Evolutionary conservation across 23 tunicate species (phyloP).

Genomic region (Aplidium turbinatum): DNA sequence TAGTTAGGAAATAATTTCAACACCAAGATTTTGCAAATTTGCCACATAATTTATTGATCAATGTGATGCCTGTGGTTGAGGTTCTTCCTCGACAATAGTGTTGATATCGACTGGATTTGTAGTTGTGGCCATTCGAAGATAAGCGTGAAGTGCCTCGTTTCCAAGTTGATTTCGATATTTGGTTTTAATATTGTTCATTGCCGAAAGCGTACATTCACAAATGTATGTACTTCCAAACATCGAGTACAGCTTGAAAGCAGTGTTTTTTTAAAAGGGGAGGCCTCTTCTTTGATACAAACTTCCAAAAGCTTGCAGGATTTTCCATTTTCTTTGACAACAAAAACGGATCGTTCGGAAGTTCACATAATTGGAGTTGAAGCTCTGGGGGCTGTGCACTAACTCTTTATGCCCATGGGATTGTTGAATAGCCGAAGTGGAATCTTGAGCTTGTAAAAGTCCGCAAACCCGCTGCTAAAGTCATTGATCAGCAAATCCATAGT

Average conservation of each 20-base stretch:
- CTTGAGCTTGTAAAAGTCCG: conserved; percentile 20
- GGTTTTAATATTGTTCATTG: conserved; percentile 20
- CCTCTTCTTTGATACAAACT: conserved; percentile 31
- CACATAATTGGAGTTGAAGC: conserved; percentile 32
- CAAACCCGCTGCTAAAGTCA: conserved; percentile 21
- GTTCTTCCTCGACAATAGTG: conserved; percentile 20
- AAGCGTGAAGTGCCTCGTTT: conserved; percentile 11
- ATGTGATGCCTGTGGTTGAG: conserved; percentile 31
- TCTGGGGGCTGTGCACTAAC: conserved; percentile 14
- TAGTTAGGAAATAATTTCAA: too few relatives aligned
- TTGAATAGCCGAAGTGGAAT: conserved; percentile 20
- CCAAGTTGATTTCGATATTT: conserved; percentile 13
- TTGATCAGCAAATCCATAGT: not conserved
- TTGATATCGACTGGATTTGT: conserved; percentile 1
- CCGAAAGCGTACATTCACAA: conserved; percentile 36
- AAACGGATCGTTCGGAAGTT: conserved; percentile 28
- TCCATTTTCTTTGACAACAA: conserved; percentile 19
- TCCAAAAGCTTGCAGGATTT: conserved; percentile 32
- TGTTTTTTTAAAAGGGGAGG: conserved; percentile 13
- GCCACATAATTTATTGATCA: conserved; percentile 18
- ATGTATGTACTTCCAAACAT: conserved; percentile 23
- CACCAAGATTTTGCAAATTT: too few relatives aligned
- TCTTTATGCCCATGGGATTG: conserved; percentile 19
- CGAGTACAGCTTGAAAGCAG: conserved; percentile 26
- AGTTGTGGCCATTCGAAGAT: conserved; percentile 22